A percentile compares a stretch with the other conserved stretches of the same genome.
Conservation (phyloP, 2,113 vertebrate species). For the Perca schrenkii region DNA sequence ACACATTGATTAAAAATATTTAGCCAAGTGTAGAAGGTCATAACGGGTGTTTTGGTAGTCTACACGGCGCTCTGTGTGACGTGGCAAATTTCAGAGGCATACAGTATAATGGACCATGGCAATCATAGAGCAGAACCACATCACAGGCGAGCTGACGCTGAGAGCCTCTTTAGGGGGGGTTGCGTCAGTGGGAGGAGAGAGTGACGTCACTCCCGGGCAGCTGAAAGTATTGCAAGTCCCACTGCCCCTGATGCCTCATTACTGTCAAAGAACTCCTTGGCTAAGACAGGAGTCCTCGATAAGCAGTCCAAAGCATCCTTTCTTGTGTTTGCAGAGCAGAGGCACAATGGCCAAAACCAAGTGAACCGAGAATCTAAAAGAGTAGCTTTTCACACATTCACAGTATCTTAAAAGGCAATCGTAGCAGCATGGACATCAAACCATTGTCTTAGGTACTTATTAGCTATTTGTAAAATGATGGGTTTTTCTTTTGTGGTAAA, state of each 20-base stretch:
- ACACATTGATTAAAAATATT: slow-evolving; percentile 22
- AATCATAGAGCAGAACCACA: slow-evolving; percentile 19
- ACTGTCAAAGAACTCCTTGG: slow-evolving; percentile 47
- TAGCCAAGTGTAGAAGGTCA: background rate
- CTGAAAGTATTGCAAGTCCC: slow-evolving; percentile 40
- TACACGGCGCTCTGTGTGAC: slow-evolving; percentile 19
- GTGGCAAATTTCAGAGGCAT: slow-evolving; percentile 28
- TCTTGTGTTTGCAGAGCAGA: slow-evolving; percentile 16
- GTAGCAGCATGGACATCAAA: background rate
- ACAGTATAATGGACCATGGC: slow-evolving; percentile 33
- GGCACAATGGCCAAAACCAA: background rate
- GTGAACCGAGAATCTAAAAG: background rate
- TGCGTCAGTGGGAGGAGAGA: slow-evolving; percentile 64
- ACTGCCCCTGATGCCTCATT: slow-evolving; percentile 40
- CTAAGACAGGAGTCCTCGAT: slow-evolving; percentile 32
- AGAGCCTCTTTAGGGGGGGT: slow-evolving; percentile 53
- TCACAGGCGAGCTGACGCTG: slow-evolving; percentile 43
- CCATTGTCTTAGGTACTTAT: background rate
- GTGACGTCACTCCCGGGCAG: slow-evolving; percentile 59
- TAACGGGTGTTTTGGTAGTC: slow-evolving; percentile 14
- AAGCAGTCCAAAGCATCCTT: slow-evolving; percentile 17
- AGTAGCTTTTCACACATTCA: background rate
- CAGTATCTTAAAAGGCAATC: background rate
- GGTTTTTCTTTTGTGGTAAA: background rate
- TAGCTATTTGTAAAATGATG: background rate